Evolutionary conservation across 2,797 vertebrate genomes (phyloP).

Genomic region (Manis crassicaudata): DNA sequence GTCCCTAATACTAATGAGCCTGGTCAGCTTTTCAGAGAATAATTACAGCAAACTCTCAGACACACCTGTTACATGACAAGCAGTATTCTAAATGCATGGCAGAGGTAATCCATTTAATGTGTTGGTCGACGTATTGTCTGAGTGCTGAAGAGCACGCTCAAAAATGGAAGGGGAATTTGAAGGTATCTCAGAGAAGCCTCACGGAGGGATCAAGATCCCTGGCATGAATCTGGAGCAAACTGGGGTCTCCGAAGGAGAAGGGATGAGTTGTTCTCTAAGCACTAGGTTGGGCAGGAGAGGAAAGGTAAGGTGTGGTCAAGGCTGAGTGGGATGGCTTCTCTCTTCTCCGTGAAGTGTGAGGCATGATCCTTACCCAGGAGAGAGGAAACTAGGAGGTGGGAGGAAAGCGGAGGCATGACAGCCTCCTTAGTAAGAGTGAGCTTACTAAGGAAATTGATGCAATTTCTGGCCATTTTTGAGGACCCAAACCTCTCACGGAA

Average conservation of each 20-base stretch:
- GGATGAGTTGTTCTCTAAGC: not conserved
- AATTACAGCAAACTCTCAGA: not conserved
- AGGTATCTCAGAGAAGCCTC: not conserved
- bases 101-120: not conserved
- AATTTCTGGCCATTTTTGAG: not conserved
- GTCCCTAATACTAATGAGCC: not conserved
- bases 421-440: not conserved
- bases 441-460: not conserved
- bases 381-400: too few species aligned
- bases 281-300: not conserved
- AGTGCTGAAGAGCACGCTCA: not conserved
- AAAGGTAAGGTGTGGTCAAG: too few species aligned
- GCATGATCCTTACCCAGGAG: not conserved
- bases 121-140: not conserved
- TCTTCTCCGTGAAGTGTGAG: not conserved
- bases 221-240: not conserved
- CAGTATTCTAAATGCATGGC: not conserved
- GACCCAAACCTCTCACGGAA: not conserved
- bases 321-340: not conserved
- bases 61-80: not conserved
- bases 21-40: not conserved
- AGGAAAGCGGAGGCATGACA: fast-evolving
- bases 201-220: not conserved
- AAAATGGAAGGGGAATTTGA: not conserved
- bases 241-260: not conserved